Evolutionary conservation across 1,140 invertebrate genomes (phyloP).

Genomic region (Drosophila seguyi): DNA sequence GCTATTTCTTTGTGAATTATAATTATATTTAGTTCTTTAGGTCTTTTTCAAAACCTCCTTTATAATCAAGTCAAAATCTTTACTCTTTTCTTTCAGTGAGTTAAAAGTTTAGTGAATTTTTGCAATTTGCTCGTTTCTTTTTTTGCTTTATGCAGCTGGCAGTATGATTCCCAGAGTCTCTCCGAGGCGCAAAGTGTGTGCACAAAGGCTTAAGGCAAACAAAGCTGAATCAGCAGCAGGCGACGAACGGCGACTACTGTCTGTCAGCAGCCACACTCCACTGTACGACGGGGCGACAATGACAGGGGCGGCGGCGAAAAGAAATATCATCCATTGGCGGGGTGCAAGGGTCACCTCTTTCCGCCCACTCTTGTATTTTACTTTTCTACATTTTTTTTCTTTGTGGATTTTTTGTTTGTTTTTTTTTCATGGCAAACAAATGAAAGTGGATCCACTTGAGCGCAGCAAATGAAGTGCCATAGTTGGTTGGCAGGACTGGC

Average conservation of each 20-base stretch:
- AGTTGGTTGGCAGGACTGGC: conserved; percentile 39
- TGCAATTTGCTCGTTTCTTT: conserved; percentile 10
- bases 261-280: conserved; percentile 70
- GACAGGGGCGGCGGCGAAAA: conserved; percentile 26
- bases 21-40: neutral
- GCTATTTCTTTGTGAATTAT: neutral
- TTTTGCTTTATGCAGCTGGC: conserved; percentile 65
- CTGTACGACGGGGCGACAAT: conserved; percentile 76
- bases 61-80: neutral
- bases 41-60: neutral
- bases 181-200: conserved; percentile 80
- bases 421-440: conserved; percentile 73
- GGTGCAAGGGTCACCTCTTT: conserved; percentile 7
- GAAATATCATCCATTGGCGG: conserved; percentile 58
- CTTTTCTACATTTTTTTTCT: conserved; percentile 4
- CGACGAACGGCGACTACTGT: conserved; percentile 47
- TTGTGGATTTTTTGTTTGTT: neutral
- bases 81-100: conserved; percentile 8
- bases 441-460: conserved; percentile 85
- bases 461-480: conserved; percentile 81
- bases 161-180: conserved; percentile 37
- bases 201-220: conserved; percentile 84
- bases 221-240: conserved; percentile 80
- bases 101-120: conserved; percentile 66
- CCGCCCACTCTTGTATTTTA: conserved; percentile 13